phyloP scores from a whole-genome alignment of 1,140 invertebrate genomes.

The Drosophila auraria region DNA sequence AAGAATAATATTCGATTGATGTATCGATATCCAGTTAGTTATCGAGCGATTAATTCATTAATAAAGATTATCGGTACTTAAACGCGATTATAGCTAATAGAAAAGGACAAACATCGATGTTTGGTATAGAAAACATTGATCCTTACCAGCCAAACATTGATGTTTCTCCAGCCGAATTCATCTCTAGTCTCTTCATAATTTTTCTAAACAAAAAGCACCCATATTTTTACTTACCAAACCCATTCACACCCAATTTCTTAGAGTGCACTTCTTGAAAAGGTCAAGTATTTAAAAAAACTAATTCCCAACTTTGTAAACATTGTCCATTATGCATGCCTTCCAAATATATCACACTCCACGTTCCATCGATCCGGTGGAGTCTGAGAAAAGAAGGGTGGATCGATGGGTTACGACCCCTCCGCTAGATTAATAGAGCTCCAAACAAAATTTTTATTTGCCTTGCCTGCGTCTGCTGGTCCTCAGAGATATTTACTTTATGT shows the following conservation, averaged over 20 bases:
- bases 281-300: constrained; percentile 35
- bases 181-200: not conserved
- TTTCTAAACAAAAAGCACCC: too few relatives aligned
- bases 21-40: too few relatives aligned
- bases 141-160: too few relatives aligned
- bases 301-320: constrained; percentile 33
- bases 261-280: not conserved
- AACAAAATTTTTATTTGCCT: constrained; percentile 24
- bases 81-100: too few relatives aligned
- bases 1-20: too few relatives aligned
- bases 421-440: constrained; percentile 31
- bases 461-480: constrained; percentile 22
- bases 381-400: constrained; percentile 4
- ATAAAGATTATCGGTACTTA: too few relatives aligned
- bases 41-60: too few relatives aligned
- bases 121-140: too few relatives aligned
- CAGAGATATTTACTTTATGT: constrained; percentile 31
- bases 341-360: not conserved
- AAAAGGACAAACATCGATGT: too few relatives aligned
- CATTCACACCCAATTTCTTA: not conserved
- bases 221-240: not conserved
- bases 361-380: constrained; percentile 2
- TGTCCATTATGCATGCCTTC: constrained; percentile 1
- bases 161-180: not conserved
- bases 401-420: constrained; percentile 23